A percentile compares a stretch with the other conserved stretches of the same genome.
Conservation (phyloP, 2,888 invertebrate genomes). For the Thyatira batis region DNA sequence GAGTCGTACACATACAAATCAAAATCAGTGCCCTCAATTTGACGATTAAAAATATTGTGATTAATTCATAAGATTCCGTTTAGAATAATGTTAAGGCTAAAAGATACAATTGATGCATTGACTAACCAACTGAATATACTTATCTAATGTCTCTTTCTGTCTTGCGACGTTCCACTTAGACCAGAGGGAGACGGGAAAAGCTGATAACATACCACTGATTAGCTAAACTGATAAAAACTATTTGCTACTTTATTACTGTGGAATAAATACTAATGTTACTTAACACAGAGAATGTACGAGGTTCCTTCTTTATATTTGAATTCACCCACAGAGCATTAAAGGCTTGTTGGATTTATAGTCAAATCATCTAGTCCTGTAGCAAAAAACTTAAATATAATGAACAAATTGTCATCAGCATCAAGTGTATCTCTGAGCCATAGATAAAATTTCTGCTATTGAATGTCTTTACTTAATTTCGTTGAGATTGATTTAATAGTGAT, state of each 20-base stretch:
- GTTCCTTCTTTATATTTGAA: too few species aligned
- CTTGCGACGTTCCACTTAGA: too few species aligned
- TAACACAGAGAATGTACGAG: too few species aligned
- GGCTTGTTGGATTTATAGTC: background rate
- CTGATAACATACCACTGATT: too few species aligned
- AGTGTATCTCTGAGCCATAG: background rate
- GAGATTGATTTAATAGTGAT: background rate
- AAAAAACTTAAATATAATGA: background rate
- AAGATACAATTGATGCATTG: slow-evolving; percentile 24
- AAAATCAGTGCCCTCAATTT: slow-evolving; percentile 55
- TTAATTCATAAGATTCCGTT: slow-evolving; percentile 66
- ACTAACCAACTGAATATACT: too few species aligned
- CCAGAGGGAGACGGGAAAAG: too few species aligned
- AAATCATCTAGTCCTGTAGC: background rate
- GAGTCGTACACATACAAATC: slow-evolving; percentile 69
- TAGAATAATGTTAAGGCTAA: slow-evolving; percentile 42
- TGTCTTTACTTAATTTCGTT: slow-evolving; percentile 1
- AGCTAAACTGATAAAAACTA: too few species aligned
- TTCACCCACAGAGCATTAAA: too few species aligned
- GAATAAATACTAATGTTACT: too few species aligned
- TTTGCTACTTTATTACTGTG: too few species aligned
- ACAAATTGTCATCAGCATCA: background rate
- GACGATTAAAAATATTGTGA: slow-evolving; percentile 49
- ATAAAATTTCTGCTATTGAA: background rate
- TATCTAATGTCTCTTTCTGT: too few species aligned